Base-by-base conservation (phyloP, 2,888 invertebrate genomes). In the Meloe dianella region DNA sequence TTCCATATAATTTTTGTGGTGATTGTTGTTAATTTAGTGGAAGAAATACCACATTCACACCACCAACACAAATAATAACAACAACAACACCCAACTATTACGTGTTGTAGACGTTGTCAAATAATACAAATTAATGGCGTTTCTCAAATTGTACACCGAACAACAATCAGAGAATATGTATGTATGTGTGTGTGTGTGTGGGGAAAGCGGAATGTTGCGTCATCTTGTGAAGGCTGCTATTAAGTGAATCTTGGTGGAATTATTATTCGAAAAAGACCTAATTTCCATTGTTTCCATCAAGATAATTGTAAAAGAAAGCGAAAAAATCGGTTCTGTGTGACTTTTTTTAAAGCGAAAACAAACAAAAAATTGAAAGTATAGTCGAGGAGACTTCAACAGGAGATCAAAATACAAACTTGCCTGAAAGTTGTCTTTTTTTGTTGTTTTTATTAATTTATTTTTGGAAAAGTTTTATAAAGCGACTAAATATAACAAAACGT, bases 121-220 rank as follows among this genome's bases (percentile, higher is more conserved):
- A 73, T 71, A 73, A 70, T 71, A 72, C 62, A 70, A 71, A 73
- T 68, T 74, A 68, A 72, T 65, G 67, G 65, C 64, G 70, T 68
- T 63, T 69, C 64, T 70, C 69, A 73, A 71, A 71, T 70, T 71
- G 71, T 9, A 12, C 20, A 67, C 67, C 65, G 12, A 47, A 29
- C 47, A 47, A 64, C 66, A 63, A 24, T 10, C 24, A 27, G 1
- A 35, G 35, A 38, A 32, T 6, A 24, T 17, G 22, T 14, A 12
- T n/a, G n/a, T n/a, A n/a, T n/a, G n/a, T 27, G 64, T 57, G 65
- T 64, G 62, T 57, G 64, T 65, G 73, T 65, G 75, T 73, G 75
- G 75, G 75, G 75, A 75, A 74, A 74, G 73, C 74, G 67, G 68
- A 63, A 61, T 35, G 61, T 74, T 74, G 69, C 74, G 74, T 74